Conservation (phyloP, 2,797 vertebrate genomes). For the Typhlichthys eigenmanni region DNA sequence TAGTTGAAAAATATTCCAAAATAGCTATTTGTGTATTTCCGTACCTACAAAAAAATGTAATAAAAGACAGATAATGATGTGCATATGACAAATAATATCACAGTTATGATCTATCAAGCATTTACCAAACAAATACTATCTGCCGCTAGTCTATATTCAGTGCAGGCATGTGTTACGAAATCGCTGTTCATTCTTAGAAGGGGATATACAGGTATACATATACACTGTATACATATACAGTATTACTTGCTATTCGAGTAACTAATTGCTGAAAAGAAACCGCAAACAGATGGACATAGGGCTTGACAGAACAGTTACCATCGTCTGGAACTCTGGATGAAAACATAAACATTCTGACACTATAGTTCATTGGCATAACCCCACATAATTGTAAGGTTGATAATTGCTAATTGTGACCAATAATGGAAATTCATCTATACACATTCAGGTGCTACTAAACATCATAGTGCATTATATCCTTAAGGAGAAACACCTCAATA, state of each 20-base stretch:
- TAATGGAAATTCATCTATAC: constrained; percentile 16
- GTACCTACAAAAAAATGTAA: constrained; percentile 36
- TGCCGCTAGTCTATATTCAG: constrained; percentile 7
- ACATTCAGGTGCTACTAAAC: constrained; percentile 30
- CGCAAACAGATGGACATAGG: background rate
- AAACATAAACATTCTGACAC: constrained; percentile 16
- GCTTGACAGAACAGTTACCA: constrained; percentile 1
- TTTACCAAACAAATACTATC: background rate
- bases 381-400: background rate
- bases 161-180: constrained; percentile 26
- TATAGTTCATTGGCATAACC: constrained; percentile 7
- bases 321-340: background rate
- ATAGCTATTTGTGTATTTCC: constrained; percentile 15
- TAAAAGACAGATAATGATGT: background rate
- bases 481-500: constrained; percentile 23
- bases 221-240: background rate
- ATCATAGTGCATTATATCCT: constrained; percentile 36
- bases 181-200: background rate
- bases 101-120: constrained; percentile 4
- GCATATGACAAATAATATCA: background rate
- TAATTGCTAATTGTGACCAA: constrained; percentile 1
- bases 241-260: constrained; percentile 23
- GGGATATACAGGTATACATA: constrained; percentile 14
- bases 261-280: constrained; percentile 15
- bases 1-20: constrained; percentile 6